These are phyloP conservation scores for Caenorhabditis inopinata DNA, from an alignment of 1,140 invertebrate genomes.

Conservation along the genomic window DNA sequence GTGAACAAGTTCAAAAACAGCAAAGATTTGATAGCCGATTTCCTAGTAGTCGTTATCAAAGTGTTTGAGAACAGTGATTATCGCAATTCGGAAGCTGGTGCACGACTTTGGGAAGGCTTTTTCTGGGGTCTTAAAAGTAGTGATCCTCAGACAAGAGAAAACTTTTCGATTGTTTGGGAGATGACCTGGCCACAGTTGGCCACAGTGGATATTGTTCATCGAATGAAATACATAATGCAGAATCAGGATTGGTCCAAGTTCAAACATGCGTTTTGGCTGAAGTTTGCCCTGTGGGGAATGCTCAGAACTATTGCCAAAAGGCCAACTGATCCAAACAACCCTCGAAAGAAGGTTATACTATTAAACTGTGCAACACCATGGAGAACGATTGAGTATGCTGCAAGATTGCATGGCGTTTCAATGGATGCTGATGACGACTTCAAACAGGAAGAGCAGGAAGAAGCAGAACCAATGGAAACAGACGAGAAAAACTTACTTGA, in stretches of 20 bases:
- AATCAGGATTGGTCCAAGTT: constrained; percentile 25
- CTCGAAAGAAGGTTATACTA: not conserved
- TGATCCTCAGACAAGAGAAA: constrained; percentile 19
- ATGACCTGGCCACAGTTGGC: not conserved
- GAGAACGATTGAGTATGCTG: constrained; percentile 19
- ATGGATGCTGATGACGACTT: not conserved
- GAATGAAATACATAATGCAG: constrained; percentile 23
- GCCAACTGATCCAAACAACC: not conserved
- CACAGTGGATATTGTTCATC: not conserved
- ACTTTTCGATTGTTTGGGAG: constrained; percentile 34
- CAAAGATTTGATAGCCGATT: constrained; percentile 2
- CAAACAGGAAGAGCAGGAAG: not conserved
- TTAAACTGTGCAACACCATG: constrained; percentile 1
- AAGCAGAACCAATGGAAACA: not conserved
- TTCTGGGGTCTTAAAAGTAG: constrained; percentile 38
- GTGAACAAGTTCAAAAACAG: not conserved
- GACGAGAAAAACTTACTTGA: not conserved
- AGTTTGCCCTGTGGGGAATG: constrained; percentile 2
- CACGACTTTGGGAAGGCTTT: constrained; percentile 15
- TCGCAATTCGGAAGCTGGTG: constrained; percentile 11
- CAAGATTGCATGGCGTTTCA: not conserved
- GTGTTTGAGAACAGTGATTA: constrained; percentile 23
- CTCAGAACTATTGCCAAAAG: not conserved
- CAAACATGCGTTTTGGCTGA: constrained; percentile 27
- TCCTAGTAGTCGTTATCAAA: not conserved